Percentiles rank a stretch among this genome's conserved stretches.
These are phyloP conservation scores for Scaptodrosophila latifasciaeformis DNA, from an alignment of 2,888 invertebrate species.

Conservation along the genomic window DNA sequence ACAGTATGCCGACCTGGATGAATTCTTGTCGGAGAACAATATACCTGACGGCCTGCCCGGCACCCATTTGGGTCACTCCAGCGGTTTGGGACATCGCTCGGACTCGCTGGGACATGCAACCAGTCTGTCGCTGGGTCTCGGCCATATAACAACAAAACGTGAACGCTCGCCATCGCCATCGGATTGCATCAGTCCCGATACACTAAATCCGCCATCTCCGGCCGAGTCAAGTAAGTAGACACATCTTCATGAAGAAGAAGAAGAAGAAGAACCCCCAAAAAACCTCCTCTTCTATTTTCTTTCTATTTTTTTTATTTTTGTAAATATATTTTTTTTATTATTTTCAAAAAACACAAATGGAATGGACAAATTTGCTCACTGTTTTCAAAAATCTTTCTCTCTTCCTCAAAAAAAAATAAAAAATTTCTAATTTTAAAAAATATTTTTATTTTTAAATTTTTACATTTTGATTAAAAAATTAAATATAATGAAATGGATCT, in stretches of 20 bases:
- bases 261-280: constrained; percentile 2
- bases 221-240: constrained; percentile 90
- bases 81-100: constrained; percentile 75
- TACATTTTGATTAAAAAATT: too few species aligned
- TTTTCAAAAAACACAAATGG: constrained; percentile 58
- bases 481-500: constrained; percentile 18
- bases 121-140: constrained; percentile 78
- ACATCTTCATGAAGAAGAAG: too few species aligned
- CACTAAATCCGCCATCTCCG: constrained; percentile 91
- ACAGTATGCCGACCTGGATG: constrained; percentile 97
- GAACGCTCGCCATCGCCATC: constrained; percentile 91
- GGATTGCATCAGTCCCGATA: constrained; percentile 92
- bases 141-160: constrained; percentile 85
- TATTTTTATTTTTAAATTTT: background rate
- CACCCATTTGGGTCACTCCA: constrained; percentile 76
- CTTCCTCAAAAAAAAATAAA: too few species aligned
- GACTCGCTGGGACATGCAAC: constrained; percentile 77
- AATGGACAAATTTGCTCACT: constrained; percentile 56
- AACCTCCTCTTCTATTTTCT: background rate
- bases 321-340: too few species aligned
- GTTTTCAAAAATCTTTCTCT: constrained; percentile 19
- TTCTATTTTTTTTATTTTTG: constrained; percentile 6
- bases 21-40: constrained; percentile 96
- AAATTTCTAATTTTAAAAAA: constrained; percentile 32
- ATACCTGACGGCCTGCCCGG: constrained; percentile 87